These are phyloP conservation scores for Pongo pygmaeus DNA, from an alignment of 2,113 vertebrate species.

Conservation along the genomic window DNA sequence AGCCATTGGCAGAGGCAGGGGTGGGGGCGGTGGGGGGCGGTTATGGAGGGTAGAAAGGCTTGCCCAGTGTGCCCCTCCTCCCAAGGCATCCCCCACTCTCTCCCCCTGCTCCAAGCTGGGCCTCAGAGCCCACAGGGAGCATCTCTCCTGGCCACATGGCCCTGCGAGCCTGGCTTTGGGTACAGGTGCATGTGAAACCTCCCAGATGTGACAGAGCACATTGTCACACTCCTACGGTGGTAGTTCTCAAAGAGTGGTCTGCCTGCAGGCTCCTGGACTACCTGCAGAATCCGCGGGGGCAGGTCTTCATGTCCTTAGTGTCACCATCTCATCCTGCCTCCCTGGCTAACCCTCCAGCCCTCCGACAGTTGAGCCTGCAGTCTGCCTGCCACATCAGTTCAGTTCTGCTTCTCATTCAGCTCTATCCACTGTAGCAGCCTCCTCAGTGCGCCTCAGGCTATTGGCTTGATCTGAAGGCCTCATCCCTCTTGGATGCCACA, in stretches of 20 bases:
- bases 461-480: not conserved
- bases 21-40: not conserved
- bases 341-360: not conserved
- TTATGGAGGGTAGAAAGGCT: not conserved
- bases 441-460: not conserved
- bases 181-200: not conserved
- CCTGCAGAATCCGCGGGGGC: not conserved
- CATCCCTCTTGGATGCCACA: not conserved
- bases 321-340: not conserved
- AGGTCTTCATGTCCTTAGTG: not conserved
- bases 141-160: not conserved
- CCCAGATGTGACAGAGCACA: not conserved
- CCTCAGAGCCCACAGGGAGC: not conserved
- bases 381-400: not conserved
- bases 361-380: too few species aligned
- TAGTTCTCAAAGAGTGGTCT: not conserved
- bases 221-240: fast-evolving
- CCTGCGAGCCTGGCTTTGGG: not conserved
- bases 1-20: not conserved
- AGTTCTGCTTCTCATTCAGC: not conserved
- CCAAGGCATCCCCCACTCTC: not conserved
- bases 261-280: not conserved
- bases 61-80: not conserved
- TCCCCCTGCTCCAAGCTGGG: not conserved
- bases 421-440: too few species aligned